These are phyloP conservation scores for Bhutanitis thaidina DNA, from an alignment of 2,888 invertebrate genomes.

Conservation along the genomic window DNA sequence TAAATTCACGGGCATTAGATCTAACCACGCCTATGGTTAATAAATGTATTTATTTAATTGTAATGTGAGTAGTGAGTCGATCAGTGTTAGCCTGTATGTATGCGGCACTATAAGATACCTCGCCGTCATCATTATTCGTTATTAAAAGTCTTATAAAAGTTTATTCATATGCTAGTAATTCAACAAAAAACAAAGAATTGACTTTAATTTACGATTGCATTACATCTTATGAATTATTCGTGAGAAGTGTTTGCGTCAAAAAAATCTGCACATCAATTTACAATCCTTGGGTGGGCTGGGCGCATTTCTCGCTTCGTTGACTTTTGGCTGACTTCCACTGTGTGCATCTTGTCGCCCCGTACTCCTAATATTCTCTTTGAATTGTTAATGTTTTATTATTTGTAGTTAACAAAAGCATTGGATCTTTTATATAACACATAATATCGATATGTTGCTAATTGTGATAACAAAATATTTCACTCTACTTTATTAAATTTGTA, in stretches of 20 bases:
- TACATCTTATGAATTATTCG: constrained; percentile 22
- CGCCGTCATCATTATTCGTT: too few species aligned
- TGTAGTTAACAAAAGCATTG: constrained; percentile 44
- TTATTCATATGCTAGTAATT: too few species aligned
- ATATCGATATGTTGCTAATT: neutral
- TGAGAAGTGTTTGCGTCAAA: constrained; percentile 40
- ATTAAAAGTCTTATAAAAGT: too few species aligned
- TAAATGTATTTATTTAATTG: too few species aligned
- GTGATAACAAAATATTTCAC: too few species aligned
- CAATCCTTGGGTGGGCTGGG: constrained; percentile 43
- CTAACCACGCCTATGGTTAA: too few species aligned
- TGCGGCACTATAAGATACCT: too few species aligned
- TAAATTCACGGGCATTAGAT: too few species aligned
- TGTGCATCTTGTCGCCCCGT: constrained; percentile 48
- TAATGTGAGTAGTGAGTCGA: too few species aligned
- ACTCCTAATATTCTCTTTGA: constrained; percentile 38
- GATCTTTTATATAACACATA: constrained; percentile 8
- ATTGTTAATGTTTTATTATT: constrained; percentile 60
- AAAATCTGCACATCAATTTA: constrained; percentile 55
- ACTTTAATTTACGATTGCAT: constrained; percentile 5
- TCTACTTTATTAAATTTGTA: too few species aligned
- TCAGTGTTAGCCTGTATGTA: too few species aligned
- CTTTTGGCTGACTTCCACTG: constrained; percentile 61
- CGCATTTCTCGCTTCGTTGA: constrained; percentile 51
- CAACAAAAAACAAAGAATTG: too few species aligned